Evolutionary conservation across 2,888 invertebrate genomes (phyloP).

Genomic region (Parapristionchus giblindavisi): DNA sequence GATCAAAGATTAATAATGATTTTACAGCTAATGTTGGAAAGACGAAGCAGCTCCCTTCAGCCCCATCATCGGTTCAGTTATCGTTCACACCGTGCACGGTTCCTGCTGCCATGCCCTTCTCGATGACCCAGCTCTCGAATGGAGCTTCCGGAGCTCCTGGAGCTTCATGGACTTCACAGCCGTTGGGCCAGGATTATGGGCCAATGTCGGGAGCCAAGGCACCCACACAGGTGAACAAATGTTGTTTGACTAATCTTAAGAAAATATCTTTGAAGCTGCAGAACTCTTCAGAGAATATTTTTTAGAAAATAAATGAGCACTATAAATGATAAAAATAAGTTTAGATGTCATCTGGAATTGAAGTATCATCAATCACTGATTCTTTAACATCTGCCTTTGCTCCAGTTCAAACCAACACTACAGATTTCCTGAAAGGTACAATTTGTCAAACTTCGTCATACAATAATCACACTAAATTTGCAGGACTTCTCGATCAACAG

Average conservation of each 20-base stretch:
- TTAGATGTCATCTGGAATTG: not conserved
- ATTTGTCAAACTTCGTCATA: not conserved
- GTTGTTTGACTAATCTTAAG: no score
- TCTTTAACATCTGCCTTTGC: constrained; percentile 11
- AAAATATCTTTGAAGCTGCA: no score
- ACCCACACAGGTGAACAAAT: no score
- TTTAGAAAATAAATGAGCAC: not conserved
- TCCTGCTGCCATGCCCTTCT: not conserved
- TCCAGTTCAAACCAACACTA: constrained; percentile 3
- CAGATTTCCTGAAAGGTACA: constrained; percentile 22
- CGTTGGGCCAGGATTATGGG: not conserved
- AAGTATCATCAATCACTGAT: not conserved
- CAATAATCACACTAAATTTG: not conserved
- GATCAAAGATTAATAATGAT: not conserved
- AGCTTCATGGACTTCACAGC: not conserved
- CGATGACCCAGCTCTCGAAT: no score
- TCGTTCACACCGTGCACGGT: not conserved
- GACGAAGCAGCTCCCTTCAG: not conserved
- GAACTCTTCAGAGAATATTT: no score
- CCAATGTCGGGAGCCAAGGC: constrained; percentile 16
- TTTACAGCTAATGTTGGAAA: not conserved
- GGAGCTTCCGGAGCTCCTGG: not conserved
- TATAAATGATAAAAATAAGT: not conserved
- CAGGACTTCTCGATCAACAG: constrained; percentile 22
- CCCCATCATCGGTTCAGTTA: constrained; percentile 6